phyloP scores from a whole-genome alignment of 2,888 invertebrate species.

The Eulithis testata region DNA sequence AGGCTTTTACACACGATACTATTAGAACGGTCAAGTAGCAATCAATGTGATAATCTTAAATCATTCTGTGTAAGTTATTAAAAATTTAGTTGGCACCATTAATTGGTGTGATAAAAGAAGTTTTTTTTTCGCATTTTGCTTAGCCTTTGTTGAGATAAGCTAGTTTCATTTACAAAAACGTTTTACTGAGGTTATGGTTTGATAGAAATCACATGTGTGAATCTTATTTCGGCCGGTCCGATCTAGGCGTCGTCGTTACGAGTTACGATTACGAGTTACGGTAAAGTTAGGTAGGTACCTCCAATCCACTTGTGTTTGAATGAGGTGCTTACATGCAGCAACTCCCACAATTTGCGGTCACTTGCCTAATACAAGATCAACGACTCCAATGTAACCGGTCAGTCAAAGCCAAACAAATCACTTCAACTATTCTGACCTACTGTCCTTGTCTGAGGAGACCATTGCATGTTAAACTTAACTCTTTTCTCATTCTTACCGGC shows the following conservation, averaged over 20 bases:
- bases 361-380: conserved; percentile 21
- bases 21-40: background rate
- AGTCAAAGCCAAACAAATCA: conserved; percentile 22
- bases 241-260: too few relatives aligned
- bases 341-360: conserved; percentile 8
- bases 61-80: too few relatives aligned
- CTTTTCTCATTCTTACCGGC: conserved; percentile 26
- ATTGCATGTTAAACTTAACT: conserved; percentile 17
- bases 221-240: too few relatives aligned
- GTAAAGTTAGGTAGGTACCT: background rate
- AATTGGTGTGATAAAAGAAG: too few relatives aligned
- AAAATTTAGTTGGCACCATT: too few relatives aligned
- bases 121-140: too few relatives aligned
- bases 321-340: background rate
- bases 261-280: too few relatives aligned
- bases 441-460: conserved; percentile 27
- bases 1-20: conserved; percentile 6
- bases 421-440: conserved; percentile 27
- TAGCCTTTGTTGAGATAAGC: too few relatives aligned
- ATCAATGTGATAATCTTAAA: too few relatives aligned
- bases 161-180: too few relatives aligned
- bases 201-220: too few relatives aligned
- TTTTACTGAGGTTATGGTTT: too few relatives aligned
- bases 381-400: conserved; percentile 17
- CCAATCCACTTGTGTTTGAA: background rate